These are phyloP conservation scores for Laterallus jamaicensis DNA, from an alignment of 2,113 vertebrate genomes.

Conservation along the genomic window DNA sequence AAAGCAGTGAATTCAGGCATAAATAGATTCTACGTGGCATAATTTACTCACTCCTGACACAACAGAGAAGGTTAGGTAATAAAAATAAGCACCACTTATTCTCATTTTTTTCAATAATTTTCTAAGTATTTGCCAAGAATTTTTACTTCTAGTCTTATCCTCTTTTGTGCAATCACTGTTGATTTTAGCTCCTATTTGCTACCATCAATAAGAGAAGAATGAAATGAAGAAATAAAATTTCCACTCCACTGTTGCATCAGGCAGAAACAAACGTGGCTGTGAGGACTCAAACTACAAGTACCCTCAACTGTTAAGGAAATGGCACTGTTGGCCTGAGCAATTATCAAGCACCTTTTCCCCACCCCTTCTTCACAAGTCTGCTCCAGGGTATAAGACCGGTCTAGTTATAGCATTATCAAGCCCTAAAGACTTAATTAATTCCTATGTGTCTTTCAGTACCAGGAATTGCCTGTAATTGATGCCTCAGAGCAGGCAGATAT, in stretches of 20 bases:
- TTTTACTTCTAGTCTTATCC: not conserved
- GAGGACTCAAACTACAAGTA: not conserved
- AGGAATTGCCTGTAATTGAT: not conserved
- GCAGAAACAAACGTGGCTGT: not conserved
- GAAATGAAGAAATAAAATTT: not conserved
- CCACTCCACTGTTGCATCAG: not conserved
- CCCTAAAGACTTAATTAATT: not conserved
- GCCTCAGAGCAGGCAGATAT: not conserved
- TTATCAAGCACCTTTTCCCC: not conserved
- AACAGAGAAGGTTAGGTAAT: not conserved
- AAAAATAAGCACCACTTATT: not conserved
- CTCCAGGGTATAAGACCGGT: not conserved
- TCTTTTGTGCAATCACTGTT: not conserved
- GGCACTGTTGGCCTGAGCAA: not conserved
- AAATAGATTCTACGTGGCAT: not conserved
- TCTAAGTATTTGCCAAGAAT: not conserved
- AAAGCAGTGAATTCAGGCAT: not conserved
- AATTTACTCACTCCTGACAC: not conserved
- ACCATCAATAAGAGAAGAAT: not conserved
- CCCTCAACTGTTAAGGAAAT: not conserved
- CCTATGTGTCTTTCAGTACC: accelerated
- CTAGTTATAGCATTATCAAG: not conserved
- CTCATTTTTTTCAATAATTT: not conserved
- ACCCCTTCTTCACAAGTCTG: not conserved
- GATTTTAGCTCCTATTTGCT: not conserved